phyloP scores from a whole-genome alignment of 2,797 vertebrate genomes.

The Carcharodon carcharias region DNA sequence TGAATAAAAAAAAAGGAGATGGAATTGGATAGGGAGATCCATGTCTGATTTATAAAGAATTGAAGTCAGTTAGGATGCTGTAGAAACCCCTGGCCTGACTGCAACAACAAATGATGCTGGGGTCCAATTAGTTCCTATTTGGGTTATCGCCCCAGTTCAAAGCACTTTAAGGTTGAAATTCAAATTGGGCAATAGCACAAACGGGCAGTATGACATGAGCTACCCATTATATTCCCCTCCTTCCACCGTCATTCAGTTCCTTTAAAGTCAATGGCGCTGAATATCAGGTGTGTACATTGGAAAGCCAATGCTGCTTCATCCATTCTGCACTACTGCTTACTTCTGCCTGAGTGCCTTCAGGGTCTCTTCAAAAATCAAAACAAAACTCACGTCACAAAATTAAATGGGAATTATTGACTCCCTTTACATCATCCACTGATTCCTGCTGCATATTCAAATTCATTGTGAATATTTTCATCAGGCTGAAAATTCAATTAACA shows the following conservation, averaged over 20 bases:
- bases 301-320: background rate
- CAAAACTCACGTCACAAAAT: background rate
- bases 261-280: background rate
- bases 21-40: background rate
- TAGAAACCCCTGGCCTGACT: background rate
- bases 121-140: background rate
- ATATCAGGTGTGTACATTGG: background rate
- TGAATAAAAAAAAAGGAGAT: no score
- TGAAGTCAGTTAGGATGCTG: background rate
- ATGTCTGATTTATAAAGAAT: background rate
- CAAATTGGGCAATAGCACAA: background rate
- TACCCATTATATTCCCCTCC: background rate
- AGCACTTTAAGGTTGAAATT: background rate
- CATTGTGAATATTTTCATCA: background rate
- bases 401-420: background rate
- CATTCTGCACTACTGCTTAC: background rate
- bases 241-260: background rate
- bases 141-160: background rate
- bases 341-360: background rate
- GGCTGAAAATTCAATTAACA: background rate
- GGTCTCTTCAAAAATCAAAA: background rate
- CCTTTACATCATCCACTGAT: background rate
- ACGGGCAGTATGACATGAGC: background rate
- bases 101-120: background rate
- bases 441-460: background rate